phyloP scores from a whole-genome alignment of 2,888 invertebrate genomes.

The Celastrina argiolus region DNA sequence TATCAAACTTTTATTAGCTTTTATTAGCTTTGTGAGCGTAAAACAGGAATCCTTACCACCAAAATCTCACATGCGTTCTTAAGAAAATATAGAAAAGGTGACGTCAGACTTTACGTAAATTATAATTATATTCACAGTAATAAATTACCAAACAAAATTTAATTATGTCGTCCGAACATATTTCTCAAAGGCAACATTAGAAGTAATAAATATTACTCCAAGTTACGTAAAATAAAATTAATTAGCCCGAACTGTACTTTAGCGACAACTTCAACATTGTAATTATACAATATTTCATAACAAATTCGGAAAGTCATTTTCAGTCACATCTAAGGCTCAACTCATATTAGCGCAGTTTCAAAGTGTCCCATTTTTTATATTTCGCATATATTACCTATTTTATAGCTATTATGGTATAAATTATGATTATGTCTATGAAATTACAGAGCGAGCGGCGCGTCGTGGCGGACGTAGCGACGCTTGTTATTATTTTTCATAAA shows the following conservation, averaged over 20 bases:
- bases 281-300: conserved; percentile 8
- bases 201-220: conserved; percentile 14
- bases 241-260: conserved; percentile 7
- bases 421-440: too few species aligned
- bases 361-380: too few species aligned
- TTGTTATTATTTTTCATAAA: too few species aligned
- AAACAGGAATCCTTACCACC: too few species aligned
- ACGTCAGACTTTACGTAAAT: not conserved
- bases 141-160: not conserved
- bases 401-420: too few species aligned
- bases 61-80: not conserved
- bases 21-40: too few species aligned
- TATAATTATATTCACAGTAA: not conserved
- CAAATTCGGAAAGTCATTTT: not conserved
- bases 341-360: too few species aligned
- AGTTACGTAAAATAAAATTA: conserved; percentile 10
- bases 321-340: not conserved
- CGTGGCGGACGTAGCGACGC: too few species aligned
- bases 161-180: not conserved
- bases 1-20: too few species aligned
- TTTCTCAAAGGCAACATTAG: conserved; percentile 8
- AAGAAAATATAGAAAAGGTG: not conserved
- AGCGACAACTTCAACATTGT: not conserved
- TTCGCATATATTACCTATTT: too few species aligned
- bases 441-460: too few species aligned